These are phyloP conservation scores for Mobula birostris DNA, from an alignment of 2,113 vertebrate genomes.

Conservation along the genomic window DNA sequence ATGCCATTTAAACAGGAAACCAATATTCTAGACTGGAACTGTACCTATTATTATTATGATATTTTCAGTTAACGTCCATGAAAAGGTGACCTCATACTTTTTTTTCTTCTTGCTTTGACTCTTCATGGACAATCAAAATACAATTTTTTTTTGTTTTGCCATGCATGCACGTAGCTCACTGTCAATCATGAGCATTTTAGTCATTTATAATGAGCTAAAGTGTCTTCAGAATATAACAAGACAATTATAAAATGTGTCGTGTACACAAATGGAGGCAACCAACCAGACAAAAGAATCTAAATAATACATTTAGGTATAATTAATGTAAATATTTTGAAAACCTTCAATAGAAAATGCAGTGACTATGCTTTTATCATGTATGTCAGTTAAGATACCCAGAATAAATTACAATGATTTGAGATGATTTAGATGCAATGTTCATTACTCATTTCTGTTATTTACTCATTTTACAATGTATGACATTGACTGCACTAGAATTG, in stretches of 20 bases:
- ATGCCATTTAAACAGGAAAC: neutral
- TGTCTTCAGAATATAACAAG: neutral
- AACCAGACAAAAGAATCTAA: neutral
- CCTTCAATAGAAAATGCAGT: neutral
- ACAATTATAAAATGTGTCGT: neutral
- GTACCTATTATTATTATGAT: neutral
- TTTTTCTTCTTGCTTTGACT: neutral
- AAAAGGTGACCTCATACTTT: neutral
- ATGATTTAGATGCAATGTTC: neutral
- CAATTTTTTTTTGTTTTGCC: neutral
- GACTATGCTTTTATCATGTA: neutral
- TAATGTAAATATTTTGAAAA: neutral
- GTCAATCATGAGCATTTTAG: neutral
- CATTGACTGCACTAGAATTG: neutral
- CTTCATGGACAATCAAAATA: neutral
- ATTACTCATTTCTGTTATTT: neutral
- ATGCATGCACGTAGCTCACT: neutral
- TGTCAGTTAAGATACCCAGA: neutral
- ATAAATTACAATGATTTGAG: neutral
- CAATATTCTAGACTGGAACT: neutral
- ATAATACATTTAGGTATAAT: neutral
- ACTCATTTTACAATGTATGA: neutral
- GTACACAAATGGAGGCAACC: neutral
- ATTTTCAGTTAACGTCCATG: neutral
- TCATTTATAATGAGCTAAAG: neutral